phyloP scores from a whole-genome alignment of 2,113 vertebrate genomes.

The Chinchilla lanigera region DNA sequence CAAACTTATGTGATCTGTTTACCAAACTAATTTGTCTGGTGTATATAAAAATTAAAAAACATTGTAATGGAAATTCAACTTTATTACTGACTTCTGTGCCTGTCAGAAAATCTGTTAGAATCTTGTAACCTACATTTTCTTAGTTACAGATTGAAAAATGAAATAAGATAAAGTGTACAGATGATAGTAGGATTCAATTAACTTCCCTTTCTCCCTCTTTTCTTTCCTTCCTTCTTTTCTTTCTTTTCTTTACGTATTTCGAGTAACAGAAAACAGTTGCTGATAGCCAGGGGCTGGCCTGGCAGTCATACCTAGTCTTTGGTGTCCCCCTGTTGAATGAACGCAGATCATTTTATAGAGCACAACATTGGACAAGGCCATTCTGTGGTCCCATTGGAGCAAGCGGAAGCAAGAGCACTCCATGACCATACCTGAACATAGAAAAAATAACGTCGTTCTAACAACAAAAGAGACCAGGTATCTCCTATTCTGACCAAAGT shows the following conservation, averaged over 20 bases:
- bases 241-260: not conserved
- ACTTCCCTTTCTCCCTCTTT: not conserved
- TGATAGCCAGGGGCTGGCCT: not conserved
- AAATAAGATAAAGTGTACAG: not conserved
- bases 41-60: not conserved
- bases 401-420: not conserved
- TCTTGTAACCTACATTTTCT: not conserved
- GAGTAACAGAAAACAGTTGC: not conserved
- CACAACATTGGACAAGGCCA: not conserved
- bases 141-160: not conserved
- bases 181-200: not conserved
- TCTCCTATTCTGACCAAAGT: not conserved
- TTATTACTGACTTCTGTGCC: not conserved
- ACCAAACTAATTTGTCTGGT: not conserved
- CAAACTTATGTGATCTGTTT: not conserved
- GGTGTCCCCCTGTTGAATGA: not conserved
- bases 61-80: not conserved
- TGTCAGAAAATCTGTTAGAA: not conserved
- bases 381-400: not conserved
- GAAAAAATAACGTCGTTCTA: not conserved
- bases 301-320: not conserved
- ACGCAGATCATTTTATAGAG: not conserved
- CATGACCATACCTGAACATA: not conserved
- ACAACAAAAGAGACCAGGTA: not conserved
- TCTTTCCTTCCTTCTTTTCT: not conserved